These are phyloP conservation scores for Zosterops borbonicus DNA, from an alignment of 2,113 vertebrate genomes.

Conservation along the genomic window DNA sequence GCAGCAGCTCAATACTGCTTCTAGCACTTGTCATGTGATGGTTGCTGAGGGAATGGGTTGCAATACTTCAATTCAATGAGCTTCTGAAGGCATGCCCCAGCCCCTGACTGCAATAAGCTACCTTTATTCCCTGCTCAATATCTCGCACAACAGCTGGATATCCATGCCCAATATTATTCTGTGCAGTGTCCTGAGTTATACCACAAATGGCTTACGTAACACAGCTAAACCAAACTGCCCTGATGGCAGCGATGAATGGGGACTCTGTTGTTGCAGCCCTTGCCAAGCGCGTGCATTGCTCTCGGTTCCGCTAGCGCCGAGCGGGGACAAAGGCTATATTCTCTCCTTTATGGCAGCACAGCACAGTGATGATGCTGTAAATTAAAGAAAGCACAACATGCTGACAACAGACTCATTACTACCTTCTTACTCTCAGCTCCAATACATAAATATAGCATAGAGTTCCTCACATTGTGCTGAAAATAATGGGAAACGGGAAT, in stretches of 20 bases:
- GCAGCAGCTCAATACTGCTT: not conserved
- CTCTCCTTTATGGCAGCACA: constrained; percentile 7
- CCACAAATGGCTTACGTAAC: constrained; percentile 9
- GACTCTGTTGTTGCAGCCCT: constrained; percentile 28
- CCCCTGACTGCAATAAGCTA: not conserved
- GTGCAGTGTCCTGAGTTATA: not conserved
- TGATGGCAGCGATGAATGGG: constrained; percentile 25
- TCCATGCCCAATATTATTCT: constrained; percentile 18
- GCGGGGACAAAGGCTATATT: constrained; percentile 32
- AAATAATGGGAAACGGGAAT: not conserved
- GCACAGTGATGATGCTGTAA: not conserved
- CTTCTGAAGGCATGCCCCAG: not conserved
- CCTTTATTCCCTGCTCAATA: not conserved
- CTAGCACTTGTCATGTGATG: not conserved
- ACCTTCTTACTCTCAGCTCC: not conserved
- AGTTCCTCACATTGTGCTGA: not conserved
- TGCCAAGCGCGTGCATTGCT: not conserved
- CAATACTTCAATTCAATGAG: not conserved
- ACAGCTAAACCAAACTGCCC: constrained; percentile 42
- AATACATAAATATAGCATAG: not conserved
- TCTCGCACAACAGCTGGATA: not conserved
- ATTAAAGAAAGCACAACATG: not conserved
- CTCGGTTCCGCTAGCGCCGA: not conserved
- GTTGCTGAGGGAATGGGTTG: not conserved
- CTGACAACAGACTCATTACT: not conserved